Evolutionary conservation across 2,888 invertebrate genomes (phyloP), one percentile per base, ranked within the genome.

Genomic region (Amitus sp.): DNA sequence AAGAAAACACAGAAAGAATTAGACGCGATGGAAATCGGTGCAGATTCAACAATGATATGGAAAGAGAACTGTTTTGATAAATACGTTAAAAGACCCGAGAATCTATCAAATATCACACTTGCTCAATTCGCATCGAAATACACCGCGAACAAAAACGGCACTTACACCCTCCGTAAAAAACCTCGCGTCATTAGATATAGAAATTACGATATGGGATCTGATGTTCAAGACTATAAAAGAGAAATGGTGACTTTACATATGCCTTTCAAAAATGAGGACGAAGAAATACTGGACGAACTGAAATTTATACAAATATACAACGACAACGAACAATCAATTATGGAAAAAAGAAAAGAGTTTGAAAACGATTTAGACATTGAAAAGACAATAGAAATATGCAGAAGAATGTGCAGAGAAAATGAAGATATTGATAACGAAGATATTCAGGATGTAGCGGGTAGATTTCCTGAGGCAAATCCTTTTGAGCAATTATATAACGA

Each of bases 61-160:
- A 81, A 76, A 57, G 77, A 80, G 57, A 79, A 82, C 70, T 79
- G 78, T 68, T 75, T 82, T 43, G 78, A 81, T 46, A 79, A 78
- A 50, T 83, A 83, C 62, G 74, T 82, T 67, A 70, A 79, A 66
- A 60, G 83, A 65, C 82, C 80, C 47, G 65, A 18, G 48, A 15
- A 48, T 2, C 63, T 83, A 3, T 46, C 69, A 49, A 37, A 73
- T 47, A 62, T 79, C 45, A 15, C 37, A n/a, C 9, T 37, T 2
- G 13, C 13, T 2, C 37, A 81, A 68, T 83, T 82, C 70, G 79
- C 76, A 62, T 23, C 80, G 5, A 70, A 73, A 34, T 79, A 78
- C 50, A 39, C 73, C 43, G 61, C 78, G 39, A 48, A 15, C 1
- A 18, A 17, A 33, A 17, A 50, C 34, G 45, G 55, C n/a, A 45